phyloP scores from a whole-genome alignment of 2,888 invertebrate species.

The Athalia rosae region DNA sequence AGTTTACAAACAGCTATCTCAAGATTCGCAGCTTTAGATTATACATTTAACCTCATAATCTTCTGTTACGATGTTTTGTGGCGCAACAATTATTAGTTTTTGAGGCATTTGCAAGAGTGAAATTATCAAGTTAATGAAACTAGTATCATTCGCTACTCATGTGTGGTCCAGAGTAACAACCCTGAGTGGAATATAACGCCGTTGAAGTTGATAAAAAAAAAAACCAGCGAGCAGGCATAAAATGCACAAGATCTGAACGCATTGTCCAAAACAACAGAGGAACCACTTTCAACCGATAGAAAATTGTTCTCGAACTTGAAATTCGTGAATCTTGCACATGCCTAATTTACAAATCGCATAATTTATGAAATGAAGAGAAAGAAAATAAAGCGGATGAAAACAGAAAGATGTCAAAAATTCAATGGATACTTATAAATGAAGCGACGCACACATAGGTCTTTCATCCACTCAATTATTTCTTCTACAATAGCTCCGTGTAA shows the following conservation, averaged over 20 bases:
- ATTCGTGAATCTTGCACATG: background rate
- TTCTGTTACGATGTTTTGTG: slow-evolving; percentile 12
- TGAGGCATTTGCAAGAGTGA: background rate
- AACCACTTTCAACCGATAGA: background rate
- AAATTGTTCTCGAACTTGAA: slow-evolving; percentile 1
- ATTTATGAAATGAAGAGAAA: slow-evolving; percentile 10
- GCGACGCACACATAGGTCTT: slow-evolving; percentile 16
- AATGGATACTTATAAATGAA: slow-evolving; percentile 27
- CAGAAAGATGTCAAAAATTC: background rate
- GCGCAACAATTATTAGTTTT: background rate
- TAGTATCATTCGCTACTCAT: background rate
- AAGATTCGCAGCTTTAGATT: slow-evolving; percentile 22
- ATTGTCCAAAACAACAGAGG: background rate
- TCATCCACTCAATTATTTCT: slow-evolving; percentile 9
- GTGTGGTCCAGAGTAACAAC: background rate
- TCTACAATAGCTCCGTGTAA: background rate
- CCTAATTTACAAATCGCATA: background rate
- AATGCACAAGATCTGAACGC: background rate
- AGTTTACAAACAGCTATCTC: background rate
- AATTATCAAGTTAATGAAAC: slow-evolving; percentile 3
- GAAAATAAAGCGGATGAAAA: slow-evolving; percentile 16
- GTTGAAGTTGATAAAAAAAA: background rate
- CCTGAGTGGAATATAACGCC: background rate
- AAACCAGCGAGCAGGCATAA: background rate
- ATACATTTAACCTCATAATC: slow-evolving; percentile 7